Evolutionary conservation across 2,797 vertebrate genomes (phyloP).

Genomic region (Anableps anableps): DNA sequence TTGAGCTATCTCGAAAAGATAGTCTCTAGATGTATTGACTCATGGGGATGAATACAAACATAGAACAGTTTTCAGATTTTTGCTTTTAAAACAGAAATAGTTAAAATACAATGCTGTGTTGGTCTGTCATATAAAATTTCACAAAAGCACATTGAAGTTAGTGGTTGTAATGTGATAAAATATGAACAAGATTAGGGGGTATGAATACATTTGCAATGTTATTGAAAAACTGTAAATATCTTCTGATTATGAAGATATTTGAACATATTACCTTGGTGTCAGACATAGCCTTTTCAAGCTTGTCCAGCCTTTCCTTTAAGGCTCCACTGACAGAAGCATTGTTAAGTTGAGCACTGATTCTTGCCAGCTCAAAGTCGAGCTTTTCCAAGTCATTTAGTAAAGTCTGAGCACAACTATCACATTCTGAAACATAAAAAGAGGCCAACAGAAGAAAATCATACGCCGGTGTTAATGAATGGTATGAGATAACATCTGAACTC

Average conservation of each 20-base stretch:
- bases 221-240: conserved; percentile 1
- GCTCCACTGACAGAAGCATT: conserved; percentile 73
- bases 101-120: too few relatives aligned
- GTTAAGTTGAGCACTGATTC: conserved; percentile 85
- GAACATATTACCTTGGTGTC: conserved; percentile 85
- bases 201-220: not conserved
- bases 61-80: not conserved
- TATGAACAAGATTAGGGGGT: not conserved
- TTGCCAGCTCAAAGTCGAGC: conserved; percentile 81
- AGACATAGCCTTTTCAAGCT: conserved; percentile 83
- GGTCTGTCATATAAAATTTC: too few relatives aligned
- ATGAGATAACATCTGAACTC: not conserved
- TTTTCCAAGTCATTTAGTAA: conserved; percentile 87
- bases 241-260: not conserved
- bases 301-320: conserved; percentile 81
- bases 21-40: not conserved
- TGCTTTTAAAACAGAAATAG: too few relatives aligned
- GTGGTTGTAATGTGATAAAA: not conserved
- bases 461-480: not conserved
- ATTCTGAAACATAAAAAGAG: conserved; percentile 80
- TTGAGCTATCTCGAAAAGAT: not conserved
- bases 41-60: not conserved
- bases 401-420: conserved; percentile 90
- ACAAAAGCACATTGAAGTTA: not conserved
- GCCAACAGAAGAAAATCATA: not conserved